Conservation (phyloP, 2,797 vertebrate species). For the Loris lydekkerianus region DNA sequence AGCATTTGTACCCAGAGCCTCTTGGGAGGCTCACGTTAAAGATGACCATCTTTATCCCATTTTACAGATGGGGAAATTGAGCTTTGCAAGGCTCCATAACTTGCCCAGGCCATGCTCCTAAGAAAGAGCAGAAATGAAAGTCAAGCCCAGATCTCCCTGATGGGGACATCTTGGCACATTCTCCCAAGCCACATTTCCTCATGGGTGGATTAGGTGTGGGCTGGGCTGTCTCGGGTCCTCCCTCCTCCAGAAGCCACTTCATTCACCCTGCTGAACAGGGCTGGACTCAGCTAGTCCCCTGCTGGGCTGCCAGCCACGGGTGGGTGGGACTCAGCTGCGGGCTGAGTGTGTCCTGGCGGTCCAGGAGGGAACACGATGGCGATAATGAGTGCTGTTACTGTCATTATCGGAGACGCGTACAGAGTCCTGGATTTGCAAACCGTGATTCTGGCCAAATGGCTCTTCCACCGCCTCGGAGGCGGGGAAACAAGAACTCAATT, state of each 20-base stretch:
- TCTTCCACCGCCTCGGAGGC: background rate
- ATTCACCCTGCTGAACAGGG: background rate
- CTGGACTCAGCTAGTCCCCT: background rate
- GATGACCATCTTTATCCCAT: background rate
- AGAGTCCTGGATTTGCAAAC: background rate
- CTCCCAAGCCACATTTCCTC: background rate
- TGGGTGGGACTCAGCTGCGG: background rate
- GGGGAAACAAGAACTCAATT: background rate
- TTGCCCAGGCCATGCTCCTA: background rate
- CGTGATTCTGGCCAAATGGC: background rate
- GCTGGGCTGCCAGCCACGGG: background rate
- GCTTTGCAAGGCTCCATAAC: background rate
- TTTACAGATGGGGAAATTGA: background rate
- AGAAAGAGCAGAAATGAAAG: background rate
- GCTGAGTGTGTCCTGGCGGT: background rate
- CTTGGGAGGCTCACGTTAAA: background rate
- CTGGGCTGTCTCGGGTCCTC: fast-evolving
- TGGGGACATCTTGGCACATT: fast-evolving
- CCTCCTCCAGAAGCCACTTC: background rate
- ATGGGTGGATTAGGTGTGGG: no score
- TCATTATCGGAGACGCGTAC: background rate
- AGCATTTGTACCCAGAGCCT: background rate
- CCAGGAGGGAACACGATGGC: background rate
- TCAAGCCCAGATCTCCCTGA: background rate
- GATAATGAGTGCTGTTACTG: background rate